A percentile compares a stretch with the other conserved stretches of the same genome.
Conservation (phyloP, 2,797 vertebrate species). For the Siniperca scherzeri region DNA sequence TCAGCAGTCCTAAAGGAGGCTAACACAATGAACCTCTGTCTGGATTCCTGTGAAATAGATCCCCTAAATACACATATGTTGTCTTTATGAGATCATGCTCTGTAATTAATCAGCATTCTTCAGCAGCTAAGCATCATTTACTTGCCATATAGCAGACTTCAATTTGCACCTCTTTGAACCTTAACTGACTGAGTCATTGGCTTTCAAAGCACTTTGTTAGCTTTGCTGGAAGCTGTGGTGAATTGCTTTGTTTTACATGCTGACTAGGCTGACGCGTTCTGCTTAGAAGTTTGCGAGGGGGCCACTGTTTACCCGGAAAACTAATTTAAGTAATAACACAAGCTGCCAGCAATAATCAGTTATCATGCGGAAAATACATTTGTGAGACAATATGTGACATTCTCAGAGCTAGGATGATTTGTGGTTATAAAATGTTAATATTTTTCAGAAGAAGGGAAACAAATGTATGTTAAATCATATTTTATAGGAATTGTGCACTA, state of each 20-base stretch:
- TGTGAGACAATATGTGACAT: not conserved
- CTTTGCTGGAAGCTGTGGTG: not conserved
- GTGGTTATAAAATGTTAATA: constrained; percentile 5
- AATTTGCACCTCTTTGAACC: constrained; percentile 21
- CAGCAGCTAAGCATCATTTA: constrained; percentile 12
- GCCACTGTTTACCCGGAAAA: constrained; percentile 3
- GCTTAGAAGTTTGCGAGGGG: constrained; percentile 13
- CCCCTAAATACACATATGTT: not conserved
- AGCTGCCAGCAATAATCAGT: constrained; percentile 13
- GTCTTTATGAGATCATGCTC: not conserved
- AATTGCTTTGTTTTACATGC: not conserved
- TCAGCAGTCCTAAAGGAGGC: not conserved
- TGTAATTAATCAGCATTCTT: constrained; percentile 6
- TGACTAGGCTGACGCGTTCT: constrained; percentile 13
- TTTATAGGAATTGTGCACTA: not conserved
- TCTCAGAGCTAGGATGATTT: constrained; percentile 8
- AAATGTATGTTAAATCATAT: not conserved
- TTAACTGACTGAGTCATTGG: constrained; percentile 7
- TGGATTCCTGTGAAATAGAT: not conserved
- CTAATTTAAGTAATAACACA: constrained; percentile 43
- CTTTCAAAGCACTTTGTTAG: constrained; percentile 30
- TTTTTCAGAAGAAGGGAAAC: constrained; percentile 1
- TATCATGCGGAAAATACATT: constrained; percentile 18
- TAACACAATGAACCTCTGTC: not conserved
- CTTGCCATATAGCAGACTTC: not conserved